Evolutionary conservation across 2,797 vertebrate species (phyloP), one percentile per base, ranked within the genome.

Genomic region (Crypturellus tataupa): DNA sequence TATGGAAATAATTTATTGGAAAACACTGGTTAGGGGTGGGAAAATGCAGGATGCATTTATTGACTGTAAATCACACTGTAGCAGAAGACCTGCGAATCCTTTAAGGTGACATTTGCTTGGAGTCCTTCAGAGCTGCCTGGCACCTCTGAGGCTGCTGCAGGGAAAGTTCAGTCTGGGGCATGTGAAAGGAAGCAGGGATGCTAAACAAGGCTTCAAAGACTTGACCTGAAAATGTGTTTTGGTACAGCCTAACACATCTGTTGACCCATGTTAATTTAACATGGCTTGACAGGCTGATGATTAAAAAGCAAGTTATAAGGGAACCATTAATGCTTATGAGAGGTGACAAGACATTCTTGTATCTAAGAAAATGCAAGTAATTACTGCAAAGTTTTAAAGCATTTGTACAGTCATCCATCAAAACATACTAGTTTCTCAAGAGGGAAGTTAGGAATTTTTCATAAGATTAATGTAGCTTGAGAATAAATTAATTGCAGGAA

Each of bases 151-250:
- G 31, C 64, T 75, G 78, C 78, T 9, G 2, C 69, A 58, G 65
- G 64, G 56, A 70, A 91, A 93, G 95, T 93, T 95, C 85, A 89
- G 51, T 78, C 90, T 83, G 90, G 91, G 81, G 76, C 95, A 92
- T 95, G 95, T 85, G 93, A 97, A 95, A 82, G 63, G 87, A 89
- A 72, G 65, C 47, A 19, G 51, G 49, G 91, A 63, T 59, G 53
- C 56, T 91, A 27, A 94, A 77, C 10, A 47, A 62, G 58, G 67
- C 51, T 83, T 58, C 79, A 73, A 79, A 87, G 59, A 93, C 84
- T 44, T 93, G 90, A 95, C 88, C 80, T 92, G 87, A 88, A 91
- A 96, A 87, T 85, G 37, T 86, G 3, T 71, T 62, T 39, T 63
- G 31, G 79, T 64, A 24, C 15, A 81, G 67, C 56, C 62, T 89